Evolutionary conservation across 2,797 vertebrate species (phyloP).

Genomic region (Micropoecilia bifurca): DNA sequence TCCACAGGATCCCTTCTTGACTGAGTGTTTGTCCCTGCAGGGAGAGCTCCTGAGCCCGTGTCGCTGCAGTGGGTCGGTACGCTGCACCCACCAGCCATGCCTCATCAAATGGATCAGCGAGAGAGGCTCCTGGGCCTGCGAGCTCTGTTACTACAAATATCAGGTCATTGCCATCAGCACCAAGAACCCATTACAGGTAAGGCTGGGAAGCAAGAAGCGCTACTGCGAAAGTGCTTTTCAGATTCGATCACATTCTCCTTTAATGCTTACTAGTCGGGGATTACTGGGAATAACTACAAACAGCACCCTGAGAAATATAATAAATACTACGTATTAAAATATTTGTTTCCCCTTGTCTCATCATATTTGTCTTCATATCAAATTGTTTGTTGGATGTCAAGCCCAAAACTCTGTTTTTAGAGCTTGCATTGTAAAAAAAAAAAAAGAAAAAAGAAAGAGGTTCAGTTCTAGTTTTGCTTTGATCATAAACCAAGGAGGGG

Average conservation of each 20-base stretch:
- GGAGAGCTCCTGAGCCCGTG: slow-evolving; percentile 98
- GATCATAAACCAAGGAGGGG: slow-evolving; percentile 23
- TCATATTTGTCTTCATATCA: slow-evolving; percentile 30
- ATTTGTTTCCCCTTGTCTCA: slow-evolving; percentile 10
- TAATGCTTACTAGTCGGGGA: not conserved
- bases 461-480: slow-evolving; percentile 19
- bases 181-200: slow-evolving; percentile 99
- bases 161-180: slow-evolving; percentile 99
- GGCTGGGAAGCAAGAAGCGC: not conserved
- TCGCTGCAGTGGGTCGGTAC: slow-evolving; percentile 94
- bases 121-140: slow-evolving; percentile 98
- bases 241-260: slow-evolving; percentile 7
- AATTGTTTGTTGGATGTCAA: slow-evolving; percentile 7
- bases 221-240: not conserved
- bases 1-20: not conserved
- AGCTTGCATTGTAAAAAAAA: slow-evolving; percentile 5
- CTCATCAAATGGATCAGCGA: slow-evolving; percentile 99
- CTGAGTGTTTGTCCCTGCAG: slow-evolving; percentile 68
- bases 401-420: slow-evolving; percentile 7
- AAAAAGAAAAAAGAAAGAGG: not conserved
- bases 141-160: slow-evolving; percentile 99
- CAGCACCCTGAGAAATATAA: not conserved
- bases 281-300: not conserved
- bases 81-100: slow-evolving; percentile 95
- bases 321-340: slow-evolving; percentile 1